Base-by-base conservation (phyloP, 2,888 invertebrate species). In the Stramonita haemastoma region DNA sequence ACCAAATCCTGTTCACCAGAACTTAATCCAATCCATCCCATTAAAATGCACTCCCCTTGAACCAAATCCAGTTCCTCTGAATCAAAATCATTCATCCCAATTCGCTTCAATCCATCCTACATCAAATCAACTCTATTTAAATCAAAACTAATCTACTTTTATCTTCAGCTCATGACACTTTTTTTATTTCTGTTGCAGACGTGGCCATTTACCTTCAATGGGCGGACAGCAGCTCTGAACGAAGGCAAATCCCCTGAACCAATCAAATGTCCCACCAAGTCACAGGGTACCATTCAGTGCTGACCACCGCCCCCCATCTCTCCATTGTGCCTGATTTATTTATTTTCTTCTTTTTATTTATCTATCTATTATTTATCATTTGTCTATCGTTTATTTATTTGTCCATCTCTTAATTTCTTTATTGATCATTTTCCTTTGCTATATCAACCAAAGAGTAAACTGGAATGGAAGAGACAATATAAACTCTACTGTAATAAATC, bases 201-300 rank as follows among this genome's bases (percentile, higher is more conserved):
- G 1, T 93, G 93, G 93, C 93, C 93, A 19, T 93, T 93, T 89
- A 92, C 93, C 0, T 93, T 93, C 87, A 92, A 91, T 87, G 92
- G 93, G 15, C 87, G 92, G 57, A 46, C 81, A 83, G 81, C 81
- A 5, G 90, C 91, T 22, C 90, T 92, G 19, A 87, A 79, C 8
- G 91, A 91, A 46, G 86, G 73, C 57, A 91, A 90, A 34, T 29
- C 85, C 5, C 84, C 88, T 26, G 91, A 90, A 60, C 32, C 88
- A 17, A 73, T 91, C 32, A 91, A 91, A 77, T 88, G 88, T 56
- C 87, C 89, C 29, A 66, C 85, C 77, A 91, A 91, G 46, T 77
- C 86, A 66, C 91, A 91, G 36, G 87, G 84, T 0, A 26, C 90
- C 36, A 86, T 89, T 0, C 87, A 89, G 57, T 89, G 89, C 81